Conservation (phyloP, 1,140 invertebrate genomes). For the Paracyclopina nana region DNA sequence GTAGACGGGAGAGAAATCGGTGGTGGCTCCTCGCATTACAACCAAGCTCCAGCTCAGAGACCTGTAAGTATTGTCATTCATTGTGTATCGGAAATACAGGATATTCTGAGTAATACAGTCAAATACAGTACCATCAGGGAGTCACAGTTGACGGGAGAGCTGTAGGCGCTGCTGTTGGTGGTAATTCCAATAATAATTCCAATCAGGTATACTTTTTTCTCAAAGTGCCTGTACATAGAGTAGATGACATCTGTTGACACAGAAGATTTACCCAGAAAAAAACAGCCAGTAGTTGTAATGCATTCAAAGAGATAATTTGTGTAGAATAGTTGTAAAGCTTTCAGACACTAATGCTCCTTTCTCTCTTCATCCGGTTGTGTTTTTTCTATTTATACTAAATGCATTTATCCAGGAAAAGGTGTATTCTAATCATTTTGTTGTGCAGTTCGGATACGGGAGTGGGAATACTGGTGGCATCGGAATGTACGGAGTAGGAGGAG, state of each 20-base stretch:
- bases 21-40: not conserved
- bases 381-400: not conserved
- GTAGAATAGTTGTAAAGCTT: no score
- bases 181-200: not conserved
- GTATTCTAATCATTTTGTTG: not conserved
- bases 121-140: no score
- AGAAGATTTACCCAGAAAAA: no score
- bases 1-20: conserved; percentile 9
- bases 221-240: no score
- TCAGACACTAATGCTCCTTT: no score
- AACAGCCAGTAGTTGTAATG: no score
- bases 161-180: not conserved
- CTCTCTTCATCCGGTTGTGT: not conserved
- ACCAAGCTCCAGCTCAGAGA: not conserved
- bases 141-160: not conserved
- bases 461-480: not conserved
- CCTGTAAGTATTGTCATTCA: no score
- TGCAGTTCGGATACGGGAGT: not conserved
- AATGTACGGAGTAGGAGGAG: not conserved
- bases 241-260: no score
- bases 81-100: no score
- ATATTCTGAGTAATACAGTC: no score
- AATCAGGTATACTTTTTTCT: not conserved
- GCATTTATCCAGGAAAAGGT: not conserved
- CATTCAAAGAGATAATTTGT: no score